Evolutionary conservation across 2,797 vertebrate genomes (phyloP), one percentile per base, ranked within the genome.

Genomic region (Tragelaphus eurycerus): DNA sequence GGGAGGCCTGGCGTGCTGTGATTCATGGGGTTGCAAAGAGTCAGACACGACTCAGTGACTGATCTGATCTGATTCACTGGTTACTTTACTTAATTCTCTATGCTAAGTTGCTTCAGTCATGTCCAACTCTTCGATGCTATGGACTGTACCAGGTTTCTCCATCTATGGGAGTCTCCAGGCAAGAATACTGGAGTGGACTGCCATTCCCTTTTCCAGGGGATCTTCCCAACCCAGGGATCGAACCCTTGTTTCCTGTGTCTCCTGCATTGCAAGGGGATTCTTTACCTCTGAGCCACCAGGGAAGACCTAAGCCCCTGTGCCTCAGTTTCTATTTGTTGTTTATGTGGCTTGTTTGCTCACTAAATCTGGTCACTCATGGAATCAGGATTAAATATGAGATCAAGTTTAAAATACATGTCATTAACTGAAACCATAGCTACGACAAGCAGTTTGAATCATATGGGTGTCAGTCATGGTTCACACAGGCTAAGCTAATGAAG

Each of bases 401-500:
- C 60, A 11, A 86, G 48, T 46, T 96, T 67, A 64, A 64, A 86
- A 89, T 25, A 74, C 31, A 50, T 19, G 19, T 25, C 38, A 6
- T 95, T 83, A 82, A 43, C 59, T 55, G 48, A 93, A 19, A 87
- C 21, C 88, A 57, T 29, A 88, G 96, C 92, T 95, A 94, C 91
- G 46, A 79, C 48, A 76, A 92, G 76, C 84, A 82, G 31, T 97
- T 87, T 48, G 94, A 90, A 57, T 96, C 71, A 4, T 50, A 67
- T 19, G 59, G 31, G 83, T 27, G 8, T 71, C 59, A 96, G 78
- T 92, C 93, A 54, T 2, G 34, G 94, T 54, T 91, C n/a, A 74
- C 34, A 3, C 19, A 23, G 76, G 31, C 96, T 90, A 50, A 74
- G 82, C 94, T 98, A 94, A 98, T 59, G 31, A 95, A 98, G 95